Percentiles rank a stretch among this genome's conserved stretches.
These are phyloP conservation scores for Tinamus major DNA, from an alignment of 2,797 vertebrate genomes.

Conservation along the genomic window DNA sequence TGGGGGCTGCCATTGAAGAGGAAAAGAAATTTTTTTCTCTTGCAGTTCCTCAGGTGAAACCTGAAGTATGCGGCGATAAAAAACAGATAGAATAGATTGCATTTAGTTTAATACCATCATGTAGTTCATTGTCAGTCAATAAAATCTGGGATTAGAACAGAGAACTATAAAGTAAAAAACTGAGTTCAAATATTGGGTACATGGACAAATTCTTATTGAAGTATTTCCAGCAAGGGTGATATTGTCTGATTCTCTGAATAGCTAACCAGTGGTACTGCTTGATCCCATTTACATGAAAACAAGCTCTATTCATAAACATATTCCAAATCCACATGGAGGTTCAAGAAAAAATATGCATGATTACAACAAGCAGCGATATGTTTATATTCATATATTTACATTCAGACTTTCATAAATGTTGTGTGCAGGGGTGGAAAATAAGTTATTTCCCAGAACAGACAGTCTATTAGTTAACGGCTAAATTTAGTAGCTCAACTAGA, in stretches of 20 bases:
- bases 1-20: conserved; percentile 19
- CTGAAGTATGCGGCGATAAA: conserved; percentile 50
- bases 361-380: conserved; percentile 75
- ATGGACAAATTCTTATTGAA: conserved; percentile 77
- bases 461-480: conserved; percentile 74
- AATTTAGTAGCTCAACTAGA: conserved; percentile 76
- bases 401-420: conserved; percentile 76
- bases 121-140: conserved; percentile 62
- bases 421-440: conserved; percentile 74
- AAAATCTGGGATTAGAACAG: conserved; percentile 72
- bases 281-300: conserved; percentile 84
- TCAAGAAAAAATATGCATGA: conserved; percentile 78
- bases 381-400: conserved; percentile 83
- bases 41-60: conserved; percentile 45
- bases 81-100: conserved; percentile 63
- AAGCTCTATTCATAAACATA: conserved; percentile 80
- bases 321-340: conserved; percentile 77
- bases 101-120: conserved; percentile 50
- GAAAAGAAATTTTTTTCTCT: conserved; percentile 19
- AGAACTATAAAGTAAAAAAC: conserved; percentile 63
- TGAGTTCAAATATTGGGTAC: conserved; percentile 74
- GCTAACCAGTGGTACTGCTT: conserved; percentile 77
- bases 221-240: conserved; percentile 75
- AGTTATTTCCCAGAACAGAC: conserved; percentile 77
- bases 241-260: conserved; percentile 81